Conservation (phyloP, 2,888 invertebrate species). For the Pogonocherus hispidulus region DNA sequence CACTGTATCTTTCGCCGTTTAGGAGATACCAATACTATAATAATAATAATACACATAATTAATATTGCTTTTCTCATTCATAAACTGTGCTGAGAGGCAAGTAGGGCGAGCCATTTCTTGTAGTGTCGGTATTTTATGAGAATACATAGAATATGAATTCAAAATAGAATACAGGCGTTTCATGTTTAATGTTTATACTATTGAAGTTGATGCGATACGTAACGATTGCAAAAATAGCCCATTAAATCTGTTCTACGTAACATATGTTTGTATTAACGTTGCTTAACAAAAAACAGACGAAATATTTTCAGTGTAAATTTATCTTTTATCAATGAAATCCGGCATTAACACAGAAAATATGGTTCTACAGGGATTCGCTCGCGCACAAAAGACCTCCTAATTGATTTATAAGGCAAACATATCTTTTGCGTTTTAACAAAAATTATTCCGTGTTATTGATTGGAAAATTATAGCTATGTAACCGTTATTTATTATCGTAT, state of each 20-base stretch:
- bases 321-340: not conserved
- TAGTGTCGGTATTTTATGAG: no score
- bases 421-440: no score
- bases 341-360: not conserved
- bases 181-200: not conserved
- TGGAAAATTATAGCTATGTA: no score
- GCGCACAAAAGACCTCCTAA: not conserved
- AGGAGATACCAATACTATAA: no score
- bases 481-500: no score
- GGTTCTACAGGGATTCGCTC: not conserved
- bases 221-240: not conserved
- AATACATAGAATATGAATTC: not conserved
- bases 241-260: not conserved
- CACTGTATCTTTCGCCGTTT: no score
- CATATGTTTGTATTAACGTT: not conserved
- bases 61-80: no score
- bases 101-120: no score
- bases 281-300: not conserved
- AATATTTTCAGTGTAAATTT: not conserved
- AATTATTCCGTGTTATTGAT: no score
- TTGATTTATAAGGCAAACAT: not conserved
- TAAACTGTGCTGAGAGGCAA: no score
- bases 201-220: not conserved
- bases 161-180: not conserved
- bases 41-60: no score